Evolutionary conservation across 2,888 invertebrate genomes (phyloP).

Genomic region (Glomeris marginata): DNA sequence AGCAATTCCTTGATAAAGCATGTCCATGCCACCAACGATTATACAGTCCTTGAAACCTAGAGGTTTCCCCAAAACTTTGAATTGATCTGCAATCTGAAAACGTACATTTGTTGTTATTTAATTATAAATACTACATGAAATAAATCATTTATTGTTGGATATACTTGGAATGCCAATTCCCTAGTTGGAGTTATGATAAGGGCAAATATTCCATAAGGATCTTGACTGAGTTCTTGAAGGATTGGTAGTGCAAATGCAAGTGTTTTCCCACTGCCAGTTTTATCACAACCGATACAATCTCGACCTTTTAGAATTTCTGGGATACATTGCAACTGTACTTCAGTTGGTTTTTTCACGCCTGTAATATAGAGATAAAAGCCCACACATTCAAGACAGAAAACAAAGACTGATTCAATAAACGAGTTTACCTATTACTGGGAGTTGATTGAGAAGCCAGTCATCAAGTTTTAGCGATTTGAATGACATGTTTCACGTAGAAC

Average conservation of each 20-base stretch:
- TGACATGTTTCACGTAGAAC: neutral
- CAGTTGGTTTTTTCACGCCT: constrained; percentile 64
- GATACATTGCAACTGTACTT: constrained; percentile 68
- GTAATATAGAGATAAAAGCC: constrained; percentile 13
- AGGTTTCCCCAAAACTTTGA: constrained; percentile 75
- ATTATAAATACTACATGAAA: neutral
- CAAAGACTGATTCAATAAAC: neutral
- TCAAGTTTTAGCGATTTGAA: constrained; percentile 13
- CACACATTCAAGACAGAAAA: neutral
- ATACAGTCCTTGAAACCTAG: constrained; percentile 68
- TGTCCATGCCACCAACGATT: constrained; percentile 90
- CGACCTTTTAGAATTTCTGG: constrained; percentile 57
- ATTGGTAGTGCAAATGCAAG: constrained; percentile 93
- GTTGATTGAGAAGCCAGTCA: constrained; percentile 12
- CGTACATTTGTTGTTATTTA: constrained; percentile 23
- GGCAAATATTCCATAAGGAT: constrained; percentile 93
- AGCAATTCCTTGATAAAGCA: constrained; percentile 72
- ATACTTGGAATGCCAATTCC: constrained; percentile 69
- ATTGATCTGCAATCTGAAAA: constrained; percentile 81
- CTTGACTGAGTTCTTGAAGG: constrained; percentile 74
- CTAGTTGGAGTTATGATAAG: constrained; percentile 88
- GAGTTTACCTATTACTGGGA: constrained; percentile 11
- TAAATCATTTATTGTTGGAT: constrained; percentile 10
- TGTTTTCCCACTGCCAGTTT: constrained; percentile 97
- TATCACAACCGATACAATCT: constrained; percentile 90